These are phyloP conservation scores for Nycticorax nycticorax DNA, from an alignment of 2,113 vertebrate genomes.

Conservation along the genomic window DNA sequence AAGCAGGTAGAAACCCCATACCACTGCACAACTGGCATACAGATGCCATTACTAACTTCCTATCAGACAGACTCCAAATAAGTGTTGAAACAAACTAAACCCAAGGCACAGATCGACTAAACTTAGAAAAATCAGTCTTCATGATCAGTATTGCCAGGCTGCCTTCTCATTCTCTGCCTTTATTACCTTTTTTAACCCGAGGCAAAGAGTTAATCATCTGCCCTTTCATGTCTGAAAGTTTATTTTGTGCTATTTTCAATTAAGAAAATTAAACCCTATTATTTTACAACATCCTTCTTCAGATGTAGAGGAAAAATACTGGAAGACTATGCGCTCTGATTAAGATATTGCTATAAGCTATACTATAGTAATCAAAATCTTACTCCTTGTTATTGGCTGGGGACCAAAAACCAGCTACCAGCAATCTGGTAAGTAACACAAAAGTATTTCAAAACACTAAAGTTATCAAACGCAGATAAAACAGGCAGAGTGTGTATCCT, in stretches of 20 bases:
- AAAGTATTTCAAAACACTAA: background rate
- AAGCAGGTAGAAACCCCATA: background rate
- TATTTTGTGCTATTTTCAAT: background rate
- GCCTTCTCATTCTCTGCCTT: background rate
- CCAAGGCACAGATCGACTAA: background rate
- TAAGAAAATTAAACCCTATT: background rate
- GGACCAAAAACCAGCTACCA: background rate
- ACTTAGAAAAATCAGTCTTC: background rate
- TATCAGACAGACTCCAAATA: background rate
- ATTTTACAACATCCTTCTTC: background rate
- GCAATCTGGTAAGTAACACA: background rate
- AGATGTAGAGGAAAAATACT: background rate
- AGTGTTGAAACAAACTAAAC: background rate
- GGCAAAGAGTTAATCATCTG: slow-evolving; percentile 12
- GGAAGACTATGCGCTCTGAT: background rate
- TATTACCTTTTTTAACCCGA: background rate
- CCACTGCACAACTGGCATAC: background rate
- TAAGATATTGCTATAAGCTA: background rate
- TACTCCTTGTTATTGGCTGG: background rate
- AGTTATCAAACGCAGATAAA: background rate
- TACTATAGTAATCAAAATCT: background rate
- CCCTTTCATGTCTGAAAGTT: slow-evolving; percentile 13
- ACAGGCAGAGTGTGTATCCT: background rate
- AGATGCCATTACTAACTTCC: background rate
- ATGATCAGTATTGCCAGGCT: background rate